These are phyloP conservation scores for Pseudomyrmex gracilis DNA, from an alignment of 1,140 invertebrate species.

Conservation along the genomic window DNA sequence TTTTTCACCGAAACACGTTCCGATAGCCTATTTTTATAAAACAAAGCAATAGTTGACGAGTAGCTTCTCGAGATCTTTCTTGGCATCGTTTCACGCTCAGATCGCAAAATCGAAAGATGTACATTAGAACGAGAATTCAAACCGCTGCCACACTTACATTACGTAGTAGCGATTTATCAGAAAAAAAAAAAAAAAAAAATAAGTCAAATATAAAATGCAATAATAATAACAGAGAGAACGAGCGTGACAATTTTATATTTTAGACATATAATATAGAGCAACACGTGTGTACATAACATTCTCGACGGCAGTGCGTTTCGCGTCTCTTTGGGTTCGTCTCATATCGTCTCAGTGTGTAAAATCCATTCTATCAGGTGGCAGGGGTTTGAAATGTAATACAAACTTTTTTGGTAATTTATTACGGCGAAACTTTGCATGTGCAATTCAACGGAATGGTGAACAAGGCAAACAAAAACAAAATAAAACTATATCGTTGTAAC, in stretches of 20 bases:
- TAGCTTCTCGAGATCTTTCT: constrained; percentile 32
- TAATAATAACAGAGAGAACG: constrained; percentile 10
- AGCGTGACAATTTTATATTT: constrained; percentile 37
- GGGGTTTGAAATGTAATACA: constrained; percentile 13
- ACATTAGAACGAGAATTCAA: constrained; percentile 12
- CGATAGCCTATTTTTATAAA: constrained; percentile 60
- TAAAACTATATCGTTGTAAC: constrained; percentile 55
- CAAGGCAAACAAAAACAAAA: constrained; percentile 32
- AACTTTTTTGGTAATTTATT: constrained; percentile 43
- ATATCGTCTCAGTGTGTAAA: not conserved
- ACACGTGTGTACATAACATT: too few species aligned
- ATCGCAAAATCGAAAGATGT: constrained; percentile 14
- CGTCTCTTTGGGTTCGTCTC: constrained; percentile 2
- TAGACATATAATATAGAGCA: not conserved
- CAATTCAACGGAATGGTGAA: constrained; percentile 30
- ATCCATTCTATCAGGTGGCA: constrained; percentile 18
- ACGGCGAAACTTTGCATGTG: constrained; percentile 25
- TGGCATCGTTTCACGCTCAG: constrained; percentile 35
- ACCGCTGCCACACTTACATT: constrained; percentile 20
- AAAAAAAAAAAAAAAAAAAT: too few species aligned
- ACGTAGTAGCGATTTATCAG: too few species aligned
- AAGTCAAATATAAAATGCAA: too few species aligned
- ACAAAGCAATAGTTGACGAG: constrained; percentile 47
- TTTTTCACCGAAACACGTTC: constrained; percentile 23
- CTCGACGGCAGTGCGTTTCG: not conserved